Evolutionary conservation across 2,888 invertebrate species (phyloP).

Genomic region (Thymelicus acteon): DNA sequence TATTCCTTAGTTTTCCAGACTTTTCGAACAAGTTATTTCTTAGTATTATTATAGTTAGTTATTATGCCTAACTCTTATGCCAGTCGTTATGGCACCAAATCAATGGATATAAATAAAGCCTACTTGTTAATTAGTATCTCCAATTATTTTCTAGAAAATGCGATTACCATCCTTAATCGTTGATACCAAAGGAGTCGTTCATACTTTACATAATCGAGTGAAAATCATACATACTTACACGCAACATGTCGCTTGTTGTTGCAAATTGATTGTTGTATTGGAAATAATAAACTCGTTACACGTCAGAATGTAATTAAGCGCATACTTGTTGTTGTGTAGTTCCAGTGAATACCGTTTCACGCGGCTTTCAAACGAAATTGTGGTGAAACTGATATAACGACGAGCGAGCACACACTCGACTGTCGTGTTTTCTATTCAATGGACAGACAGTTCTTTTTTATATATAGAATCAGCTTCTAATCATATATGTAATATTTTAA

Average conservation of each 20-base stretch:
- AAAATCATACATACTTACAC: conserved; percentile 14
- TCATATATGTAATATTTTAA: too few relatives aligned
- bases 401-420: conserved; percentile 55
- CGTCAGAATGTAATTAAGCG: conserved; percentile 72
- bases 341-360: conserved; percentile 68
- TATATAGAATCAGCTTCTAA: background rate
- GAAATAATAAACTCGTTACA: conserved; percentile 68
- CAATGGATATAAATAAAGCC: too few relatives aligned
- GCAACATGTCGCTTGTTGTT: conserved; percentile 55
- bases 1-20: too few relatives aligned
- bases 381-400: conserved; percentile 75
- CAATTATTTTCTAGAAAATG: too few relatives aligned
- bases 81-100: too few relatives aligned
- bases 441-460: conserved; percentile 17
- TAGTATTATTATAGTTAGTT: too few relatives aligned
- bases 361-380: conserved; percentile 77
- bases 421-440: conserved; percentile 37
- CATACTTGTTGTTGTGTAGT: conserved; percentile 56
- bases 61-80: too few relatives aligned
- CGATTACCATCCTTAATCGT: too few relatives aligned
- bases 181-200: background rate
- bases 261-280: conserved; percentile 62
- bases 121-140: too few relatives aligned
- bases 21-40: too few relatives aligned
- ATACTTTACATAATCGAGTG: conserved; percentile 26